A percentile compares a stretch with the other conserved stretches of the same genome.
phyloP scores from a whole-genome alignment of 1,140 invertebrate genomes.

The Ectropis grisescens region DNA sequence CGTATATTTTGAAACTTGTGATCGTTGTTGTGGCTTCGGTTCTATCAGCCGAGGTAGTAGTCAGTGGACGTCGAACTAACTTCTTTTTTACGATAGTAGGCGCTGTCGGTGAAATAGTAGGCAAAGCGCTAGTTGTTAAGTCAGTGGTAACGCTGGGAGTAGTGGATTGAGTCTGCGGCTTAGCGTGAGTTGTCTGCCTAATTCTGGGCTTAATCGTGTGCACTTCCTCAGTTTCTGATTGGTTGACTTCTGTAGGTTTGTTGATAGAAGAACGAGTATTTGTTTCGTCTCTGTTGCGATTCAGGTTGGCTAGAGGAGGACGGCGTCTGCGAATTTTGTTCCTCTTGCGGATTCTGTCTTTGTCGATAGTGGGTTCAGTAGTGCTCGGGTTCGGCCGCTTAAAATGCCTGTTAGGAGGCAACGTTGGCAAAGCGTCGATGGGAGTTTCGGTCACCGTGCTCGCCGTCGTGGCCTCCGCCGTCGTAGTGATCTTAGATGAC shows the following conservation, averaged over 20 bases:
- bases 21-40: conserved; percentile 40
- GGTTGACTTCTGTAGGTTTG: conserved; percentile 18
- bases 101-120: conserved; percentile 54
- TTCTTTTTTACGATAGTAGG: conserved; percentile 59
- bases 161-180: conserved; percentile 22
- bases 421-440: conserved; percentile 46
- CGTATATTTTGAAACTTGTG: conserved; percentile 14
- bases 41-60: conserved; percentile 39
- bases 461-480: conserved; percentile 24
- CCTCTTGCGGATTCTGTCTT: conserved; percentile 50
- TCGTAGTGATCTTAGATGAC: conserved; percentile 19
- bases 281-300: conserved; percentile 30
- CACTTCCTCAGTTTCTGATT: conserved; percentile 31
- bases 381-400: conserved; percentile 53
- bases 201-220: conserved; percentile 45
- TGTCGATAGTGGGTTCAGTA: conserved; percentile 28
- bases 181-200: conserved; percentile 30
- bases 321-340: conserved; percentile 60
- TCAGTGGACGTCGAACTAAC: conserved; percentile 30
- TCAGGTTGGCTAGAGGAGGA: conserved; percentile 31
- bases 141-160: conserved; percentile 56
- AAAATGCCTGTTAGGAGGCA: conserved; percentile 61
- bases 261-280: conserved; percentile 21
- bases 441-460: conserved; percentile 27
- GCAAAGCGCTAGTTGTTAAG: conserved; percentile 58